Evolutionary conservation across 1,140 invertebrate species (phyloP).

Genomic region (Mizuhopecten yessoensis): DNA sequence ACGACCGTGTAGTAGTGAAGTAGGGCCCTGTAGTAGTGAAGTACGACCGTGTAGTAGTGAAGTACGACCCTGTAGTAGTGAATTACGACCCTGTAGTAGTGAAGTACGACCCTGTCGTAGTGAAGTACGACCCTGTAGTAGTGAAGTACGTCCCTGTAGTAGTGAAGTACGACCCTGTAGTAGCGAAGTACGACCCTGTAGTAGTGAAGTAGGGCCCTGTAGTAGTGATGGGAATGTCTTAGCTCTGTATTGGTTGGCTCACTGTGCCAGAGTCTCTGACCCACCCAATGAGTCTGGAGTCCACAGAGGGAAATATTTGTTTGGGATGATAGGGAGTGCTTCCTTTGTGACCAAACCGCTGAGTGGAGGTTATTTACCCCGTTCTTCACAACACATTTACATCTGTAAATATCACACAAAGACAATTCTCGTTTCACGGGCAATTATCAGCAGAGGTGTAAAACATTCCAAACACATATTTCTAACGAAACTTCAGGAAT

Average conservation of each 20-base stretch:
- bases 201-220: background rate
- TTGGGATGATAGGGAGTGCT: background rate
- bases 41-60: background rate
- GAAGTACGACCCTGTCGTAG: background rate
- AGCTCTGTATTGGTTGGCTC: background rate
- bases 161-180: background rate
- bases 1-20: background rate
- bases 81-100: background rate
- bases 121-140: background rate
- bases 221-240: too few relatives aligned
- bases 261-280: background rate
- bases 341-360: background rate
- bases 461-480: background rate
- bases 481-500: slow-evolving; percentile 5
- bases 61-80: background rate
- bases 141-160: background rate
- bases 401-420: background rate
- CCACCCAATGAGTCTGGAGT: slow-evolving; percentile 14
- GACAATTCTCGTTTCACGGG: slow-evolving; percentile 4
- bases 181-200: background rate
- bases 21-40: background rate
- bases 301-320: slow-evolving; percentile 18
- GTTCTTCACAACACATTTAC: background rate
- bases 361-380: background rate
- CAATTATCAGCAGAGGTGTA: background rate